Evolutionary conservation across 1,140 invertebrate species (phyloP), one percentile per base, ranked within the genome.

Genomic region (Protaetia brevitarsis): DNA sequence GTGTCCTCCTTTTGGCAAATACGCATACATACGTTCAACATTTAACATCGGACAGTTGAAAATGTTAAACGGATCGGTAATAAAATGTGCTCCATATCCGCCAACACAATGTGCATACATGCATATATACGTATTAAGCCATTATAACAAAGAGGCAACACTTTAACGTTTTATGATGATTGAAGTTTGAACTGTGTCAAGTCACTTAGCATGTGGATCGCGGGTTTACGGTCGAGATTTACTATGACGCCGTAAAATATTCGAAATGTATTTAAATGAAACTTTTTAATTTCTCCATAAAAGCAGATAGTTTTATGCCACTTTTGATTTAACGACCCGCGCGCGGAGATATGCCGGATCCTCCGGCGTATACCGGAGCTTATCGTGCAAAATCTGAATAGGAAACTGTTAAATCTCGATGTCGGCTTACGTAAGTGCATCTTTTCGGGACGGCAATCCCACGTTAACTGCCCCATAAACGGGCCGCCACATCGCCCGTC

Each of bases 221-320:
- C 67, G 56, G 16, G 29, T 75, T 75, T 75, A 75, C 69, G 67
- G 72, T 66, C 62, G 67, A 36, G 68, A 67, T 75, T 75, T 75
- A 75, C 71, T 71, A 72, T 75, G 71, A 68, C 66, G 69, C 69
- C 68, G 66, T 75, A 75, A 75, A 75, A 73, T 73, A 73, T 75
- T 73, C 69, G 45, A 70, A 75, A 75, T 67, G 70, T 75, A 73
- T 75, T 74, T 75, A 75, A 75, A 75, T 71, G 73, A 71, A 71
- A 72, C 71, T 75, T 75, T 75, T 75, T 75, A 75, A 75, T 75
- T 75, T 73, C 70, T 62, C 67, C 73, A 69, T 75, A 75, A 75
- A 73, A 75, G 73, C 73, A 72, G 68, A 73, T 75, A 73, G 68
- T 73, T 73, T 75, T 70, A 73, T 71, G 71, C 68, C 68, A 70